Percentiles rank a stretch among this genome's conserved stretches.
Conservation (phyloP, 2,113 vertebrate genomes). For the Pseudorasbora parva region DNA sequence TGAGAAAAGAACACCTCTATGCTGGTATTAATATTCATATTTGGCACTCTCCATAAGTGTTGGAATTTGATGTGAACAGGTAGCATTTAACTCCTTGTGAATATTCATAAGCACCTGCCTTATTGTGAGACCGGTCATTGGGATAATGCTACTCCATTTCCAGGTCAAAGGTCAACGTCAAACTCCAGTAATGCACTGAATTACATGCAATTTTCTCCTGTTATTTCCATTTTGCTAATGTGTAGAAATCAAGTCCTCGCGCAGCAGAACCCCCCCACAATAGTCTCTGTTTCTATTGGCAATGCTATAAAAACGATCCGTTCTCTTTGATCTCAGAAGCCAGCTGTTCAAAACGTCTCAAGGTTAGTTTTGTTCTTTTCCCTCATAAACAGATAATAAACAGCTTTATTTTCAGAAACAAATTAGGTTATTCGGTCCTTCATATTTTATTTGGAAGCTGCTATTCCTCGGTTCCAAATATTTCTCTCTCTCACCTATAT, state of each 20-base stretch:
- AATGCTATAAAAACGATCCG: neutral
- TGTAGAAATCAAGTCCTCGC: neutral
- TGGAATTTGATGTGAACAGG: neutral
- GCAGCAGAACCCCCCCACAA: neutral
- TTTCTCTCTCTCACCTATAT: constrained; percentile 1
- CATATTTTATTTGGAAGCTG: constrained; percentile 16
- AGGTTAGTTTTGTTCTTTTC: neutral
- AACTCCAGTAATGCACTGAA: neutral
- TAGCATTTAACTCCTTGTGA: neutral
- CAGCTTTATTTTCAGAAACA: neutral
- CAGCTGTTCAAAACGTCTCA: constrained; percentile 27
- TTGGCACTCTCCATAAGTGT: neutral
- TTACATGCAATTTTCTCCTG: neutral
- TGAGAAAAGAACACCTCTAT: neutral
- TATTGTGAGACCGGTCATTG: neutral
- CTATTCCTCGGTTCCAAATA: constrained; percentile 14
- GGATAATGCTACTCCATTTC: neutral
- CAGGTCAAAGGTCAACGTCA: constrained; percentile 9
- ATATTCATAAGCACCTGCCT: constrained; percentile 2
- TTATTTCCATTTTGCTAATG: constrained; percentile 7
- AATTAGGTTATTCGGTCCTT: constrained; percentile 18
- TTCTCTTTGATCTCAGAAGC: constrained; percentile 21
- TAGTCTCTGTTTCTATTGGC: neutral
- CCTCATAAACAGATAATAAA: too few species aligned
- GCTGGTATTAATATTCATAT: neutral